phyloP scores from a whole-genome alignment of 1,140 invertebrate species.

The Eupristina koningsbergeri region DNA sequence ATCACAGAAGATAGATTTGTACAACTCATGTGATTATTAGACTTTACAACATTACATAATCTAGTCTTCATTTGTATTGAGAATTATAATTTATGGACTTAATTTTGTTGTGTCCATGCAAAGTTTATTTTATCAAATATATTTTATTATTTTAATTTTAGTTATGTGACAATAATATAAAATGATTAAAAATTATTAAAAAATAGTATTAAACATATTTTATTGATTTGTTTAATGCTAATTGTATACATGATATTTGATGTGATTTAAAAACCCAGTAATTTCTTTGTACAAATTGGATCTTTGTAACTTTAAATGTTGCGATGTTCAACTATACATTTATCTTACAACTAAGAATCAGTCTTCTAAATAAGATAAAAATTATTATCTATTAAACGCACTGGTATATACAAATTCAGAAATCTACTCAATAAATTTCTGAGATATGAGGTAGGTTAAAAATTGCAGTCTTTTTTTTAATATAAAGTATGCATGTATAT shows the following conservation, averaged over 20 bases:
- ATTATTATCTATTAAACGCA: constrained; percentile 29
- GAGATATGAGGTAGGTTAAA: constrained; percentile 34
- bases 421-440: constrained; percentile 21
- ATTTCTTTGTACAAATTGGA: constrained; percentile 39
- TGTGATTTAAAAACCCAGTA: constrained; percentile 16
- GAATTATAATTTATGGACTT: background rate
- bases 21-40: constrained; percentile 1
- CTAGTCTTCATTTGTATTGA: constrained; percentile 43
- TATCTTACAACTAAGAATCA: constrained; percentile 39
- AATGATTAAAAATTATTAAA: constrained; percentile 23
- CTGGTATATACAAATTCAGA: constrained; percentile 44
- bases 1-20: constrained; percentile 4
- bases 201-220: constrained; percentile 45
- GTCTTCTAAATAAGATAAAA: constrained; percentile 40
- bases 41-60: constrained; percentile 33
- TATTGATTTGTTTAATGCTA: constrained; percentile 42
- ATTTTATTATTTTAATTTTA: constrained; percentile 16
- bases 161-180: constrained; percentile 39
- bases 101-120: constrained; percentile 29
- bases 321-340: background rate
- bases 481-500: constrained; percentile 18
- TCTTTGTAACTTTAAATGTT: constrained; percentile 5
- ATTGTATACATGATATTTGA: constrained; percentile 36
- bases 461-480: constrained; percentile 26
- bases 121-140: constrained; percentile 31